Evolutionary conservation across 2,113 vertebrate genomes (phyloP).

Genomic region (Pseudorectes ferrugineus): DNA sequence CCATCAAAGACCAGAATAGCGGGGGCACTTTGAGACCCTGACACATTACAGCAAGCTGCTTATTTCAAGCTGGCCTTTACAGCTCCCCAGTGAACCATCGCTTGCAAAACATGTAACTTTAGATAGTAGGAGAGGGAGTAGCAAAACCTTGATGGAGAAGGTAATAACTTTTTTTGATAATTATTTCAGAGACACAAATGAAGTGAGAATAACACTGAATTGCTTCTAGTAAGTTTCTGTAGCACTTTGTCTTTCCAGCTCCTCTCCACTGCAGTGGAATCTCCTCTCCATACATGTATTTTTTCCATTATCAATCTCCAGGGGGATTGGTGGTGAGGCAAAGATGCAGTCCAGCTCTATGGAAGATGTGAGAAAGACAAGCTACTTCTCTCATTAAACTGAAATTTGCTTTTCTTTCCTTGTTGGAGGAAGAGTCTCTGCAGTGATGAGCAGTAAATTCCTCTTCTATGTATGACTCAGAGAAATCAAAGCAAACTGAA

Average conservation of each 20-base stretch:
- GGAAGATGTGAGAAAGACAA: background rate
- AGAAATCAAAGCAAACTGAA: background rate
- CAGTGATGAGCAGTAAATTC: background rate
- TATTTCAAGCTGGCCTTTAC: background rate
- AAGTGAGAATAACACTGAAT: background rate
- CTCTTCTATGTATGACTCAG: background rate
- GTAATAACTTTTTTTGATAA: background rate
- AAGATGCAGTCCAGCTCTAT: background rate
- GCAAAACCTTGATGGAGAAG: background rate
- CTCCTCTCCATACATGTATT: background rate
- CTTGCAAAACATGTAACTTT: background rate
- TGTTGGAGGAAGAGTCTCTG: background rate
- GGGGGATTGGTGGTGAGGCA: background rate
- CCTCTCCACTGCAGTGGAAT: background rate
- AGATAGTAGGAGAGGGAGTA: background rate
- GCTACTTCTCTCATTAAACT: background rate
- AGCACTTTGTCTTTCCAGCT: background rate
- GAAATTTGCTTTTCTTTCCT: background rate
- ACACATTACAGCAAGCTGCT: background rate
- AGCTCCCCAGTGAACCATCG: accelerated
- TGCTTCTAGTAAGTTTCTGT: background rate
- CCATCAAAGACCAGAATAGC: accelerated
- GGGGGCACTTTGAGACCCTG: background rate
- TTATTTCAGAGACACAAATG: background rate
- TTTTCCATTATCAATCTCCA: background rate